These are phyloP conservation scores for Sesia bembeciformis DNA, from an alignment of 2,888 invertebrate species.

Conservation along the genomic window DNA sequence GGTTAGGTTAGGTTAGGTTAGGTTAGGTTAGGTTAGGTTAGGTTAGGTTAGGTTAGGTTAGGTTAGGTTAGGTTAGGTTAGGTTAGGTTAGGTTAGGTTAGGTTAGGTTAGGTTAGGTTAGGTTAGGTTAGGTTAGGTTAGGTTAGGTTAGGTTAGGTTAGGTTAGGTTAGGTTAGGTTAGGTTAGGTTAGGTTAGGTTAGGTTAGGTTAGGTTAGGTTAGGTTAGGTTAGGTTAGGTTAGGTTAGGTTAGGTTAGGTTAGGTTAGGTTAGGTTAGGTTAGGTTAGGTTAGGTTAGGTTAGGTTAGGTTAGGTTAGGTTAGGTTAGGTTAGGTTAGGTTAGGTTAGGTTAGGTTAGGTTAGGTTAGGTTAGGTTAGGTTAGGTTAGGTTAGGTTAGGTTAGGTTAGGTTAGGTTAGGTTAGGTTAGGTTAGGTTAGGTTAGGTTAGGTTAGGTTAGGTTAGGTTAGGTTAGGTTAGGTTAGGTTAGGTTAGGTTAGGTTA, in stretches of 20 bases:
- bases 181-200: conserved; percentile 8
- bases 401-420: conserved; percentile 6
- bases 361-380: conserved; percentile 8
- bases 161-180: conserved; percentile 3
- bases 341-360: conserved; percentile 8
- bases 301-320: conserved; percentile 5
- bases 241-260: conserved; percentile 9
- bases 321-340: conserved; percentile 6
- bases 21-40: conserved; percentile 4
- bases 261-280: conserved; percentile 9
- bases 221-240: conserved; percentile 6
- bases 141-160: neutral
- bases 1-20: conserved; percentile 3
- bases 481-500: conserved; percentile 5
- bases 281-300: conserved; percentile 2
- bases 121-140: conserved; percentile 5
- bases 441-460: conserved; percentile 6
- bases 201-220: neutral
- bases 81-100: conserved; percentile 9
- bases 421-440: conserved; percentile 7
- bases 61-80: conserved; percentile 12
- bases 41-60: conserved; percentile 7
- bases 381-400: conserved; percentile 6
- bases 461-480: conserved; percentile 1
- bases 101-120: conserved; percentile 5